Base-by-base conservation (phyloP, 2,888 invertebrate species). In the Copidosoma aretas region DNA sequence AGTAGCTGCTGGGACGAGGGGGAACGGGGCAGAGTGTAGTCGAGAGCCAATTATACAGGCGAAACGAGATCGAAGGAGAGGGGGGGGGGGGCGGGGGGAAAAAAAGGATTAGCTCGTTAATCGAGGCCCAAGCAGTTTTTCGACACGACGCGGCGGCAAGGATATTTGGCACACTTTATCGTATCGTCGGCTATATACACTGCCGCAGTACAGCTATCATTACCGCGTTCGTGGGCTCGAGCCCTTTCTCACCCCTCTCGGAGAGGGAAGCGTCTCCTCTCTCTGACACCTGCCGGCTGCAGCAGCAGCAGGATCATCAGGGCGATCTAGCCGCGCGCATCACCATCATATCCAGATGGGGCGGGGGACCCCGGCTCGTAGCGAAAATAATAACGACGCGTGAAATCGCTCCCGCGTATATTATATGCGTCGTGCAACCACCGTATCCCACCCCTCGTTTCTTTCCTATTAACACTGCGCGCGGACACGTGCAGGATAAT, bases 351-450 rank as follows among this genome's bases (percentile, higher is more conserved):
- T 3, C 10, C 24, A 39, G 43, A 46, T 14, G 15, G 17, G 24
- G 22, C 22, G 25, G 17, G 39, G 24, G 58, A n/a, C n/a, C n/a
- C 43, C 43, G 25, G 62, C 51, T 46, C 63, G 51, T 64, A 61
- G 67, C 58, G 52, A 56, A 67, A 62, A 65, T 68, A 65, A 71
- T 71, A n/a, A n/a, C n/a, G 65, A 61, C 65, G 68, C 67, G 68
- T 68, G 64, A 71, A 71, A 71, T 71, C 68, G 71, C 71, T 71
- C 65, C 64, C 68, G 64, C 49, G 52, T 43, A 1, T n/a, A 59
- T 39, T 54, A 22, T 5, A 52, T 1, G 51, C 39, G 25, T 46
- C 52, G 32, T 51, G 51, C 41, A 65, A 64, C 64, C 65, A 64
- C 60, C 64, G 57, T 22, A 43, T 57, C 32, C 46, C 46, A 39